Conservation (phyloP, 2,797 vertebrate genomes). For the Brachyalestes nurse region DNA sequence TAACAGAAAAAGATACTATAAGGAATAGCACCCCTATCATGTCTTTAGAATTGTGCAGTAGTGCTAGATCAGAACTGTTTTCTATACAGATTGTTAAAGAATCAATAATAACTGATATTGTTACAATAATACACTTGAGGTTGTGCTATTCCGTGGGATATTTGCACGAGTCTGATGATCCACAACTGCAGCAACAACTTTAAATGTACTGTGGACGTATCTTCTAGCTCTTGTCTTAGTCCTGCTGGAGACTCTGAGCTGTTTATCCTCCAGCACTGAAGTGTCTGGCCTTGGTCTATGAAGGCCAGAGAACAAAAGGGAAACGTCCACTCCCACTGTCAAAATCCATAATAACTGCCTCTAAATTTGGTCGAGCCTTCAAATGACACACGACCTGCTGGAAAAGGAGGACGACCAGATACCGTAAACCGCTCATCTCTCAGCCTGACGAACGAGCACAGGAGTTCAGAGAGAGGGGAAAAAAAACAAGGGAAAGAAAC, state of each 20-base stretch:
- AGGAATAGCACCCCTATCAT: too few relatives aligned
- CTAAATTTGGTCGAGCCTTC: background rate
- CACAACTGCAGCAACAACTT: too few relatives aligned
- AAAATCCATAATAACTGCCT: background rate
- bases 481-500: background rate
- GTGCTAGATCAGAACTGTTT: too few relatives aligned
- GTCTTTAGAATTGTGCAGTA: too few relatives aligned
- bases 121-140: too few relatives aligned
- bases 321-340: background rate
- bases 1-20: too few relatives aligned
- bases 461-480: background rate
- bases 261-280: background rate
- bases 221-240: background rate
- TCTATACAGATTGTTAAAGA: too few relatives aligned
- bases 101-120: too few relatives aligned
- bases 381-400: constrained; percentile 3
- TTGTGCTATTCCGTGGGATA: too few relatives aligned
- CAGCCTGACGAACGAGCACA: background rate
- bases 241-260: background rate
- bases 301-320: background rate
- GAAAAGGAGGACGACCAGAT: background rate
- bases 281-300: background rate
- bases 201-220: background rate
- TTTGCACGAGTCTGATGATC: too few relatives aligned
- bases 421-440: background rate